Conservation (phyloP, 2,888 invertebrate species). For the Sthenelais limicola region DNA sequence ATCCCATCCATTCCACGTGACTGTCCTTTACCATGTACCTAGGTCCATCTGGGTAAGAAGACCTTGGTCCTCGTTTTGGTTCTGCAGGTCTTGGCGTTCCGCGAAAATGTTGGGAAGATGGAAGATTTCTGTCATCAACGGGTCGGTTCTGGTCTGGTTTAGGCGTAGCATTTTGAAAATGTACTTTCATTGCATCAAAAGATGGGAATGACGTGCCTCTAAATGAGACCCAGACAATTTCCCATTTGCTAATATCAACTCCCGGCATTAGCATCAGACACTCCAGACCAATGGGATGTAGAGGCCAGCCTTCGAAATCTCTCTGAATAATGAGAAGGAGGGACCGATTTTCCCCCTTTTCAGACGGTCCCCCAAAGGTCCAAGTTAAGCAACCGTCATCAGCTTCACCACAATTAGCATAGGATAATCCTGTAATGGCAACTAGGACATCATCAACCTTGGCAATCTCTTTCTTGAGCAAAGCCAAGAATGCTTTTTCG, state of each 20-base stretch:
- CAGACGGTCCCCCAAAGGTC: too few relatives aligned
- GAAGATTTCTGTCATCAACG: neutral
- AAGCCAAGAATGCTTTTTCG: neutral
- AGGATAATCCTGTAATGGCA: neutral
- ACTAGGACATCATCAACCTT: neutral
- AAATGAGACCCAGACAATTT: slow-evolving; percentile 42
- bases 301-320: neutral
- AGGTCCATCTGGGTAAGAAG: slow-evolving; percentile 61
- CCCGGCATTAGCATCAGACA: neutral
- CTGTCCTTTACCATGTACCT: slow-evolving; percentile 60
- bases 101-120: neutral
- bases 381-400: too few relatives aligned
- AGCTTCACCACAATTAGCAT: too few relatives aligned
- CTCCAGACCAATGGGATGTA: slow-evolving; percentile 21
- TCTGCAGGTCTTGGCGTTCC: neutral
- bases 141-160: neutral
- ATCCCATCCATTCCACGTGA: slow-evolving; percentile 60
- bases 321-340: neutral
- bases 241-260: neutral
- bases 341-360: neutral
- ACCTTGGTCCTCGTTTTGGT: slow-evolving; percentile 55
- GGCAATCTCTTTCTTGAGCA: neutral
- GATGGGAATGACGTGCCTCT: slow-evolving; percentile 7
- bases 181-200: slow-evolving; percentile 21
- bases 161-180: neutral